Conservation (phyloP, 1,140 invertebrate genomes). For the Venustaconcha ellipsiformis region DNA sequence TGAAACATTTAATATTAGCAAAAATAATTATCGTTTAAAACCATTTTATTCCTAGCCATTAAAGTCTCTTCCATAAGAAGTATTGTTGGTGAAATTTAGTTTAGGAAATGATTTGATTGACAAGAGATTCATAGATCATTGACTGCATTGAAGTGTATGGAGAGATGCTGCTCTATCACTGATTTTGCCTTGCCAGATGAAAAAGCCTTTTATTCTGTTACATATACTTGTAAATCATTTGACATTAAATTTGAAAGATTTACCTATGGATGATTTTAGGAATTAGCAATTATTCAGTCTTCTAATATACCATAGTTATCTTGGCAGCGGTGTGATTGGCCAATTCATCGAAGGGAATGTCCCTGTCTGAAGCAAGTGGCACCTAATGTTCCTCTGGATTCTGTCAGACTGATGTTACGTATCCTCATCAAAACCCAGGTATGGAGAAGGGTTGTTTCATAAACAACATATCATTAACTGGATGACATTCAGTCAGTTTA, state of each 20-base stretch:
- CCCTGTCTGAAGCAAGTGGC: constrained; percentile 20
- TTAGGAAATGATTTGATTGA: no score
- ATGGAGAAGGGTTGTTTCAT: no score
- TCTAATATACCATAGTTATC: background rate
- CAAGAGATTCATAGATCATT: no score
- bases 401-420: constrained; percentile 19
- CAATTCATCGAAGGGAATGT: constrained; percentile 20
- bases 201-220: background rate
- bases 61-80: no score
- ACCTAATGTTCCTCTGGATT: constrained; percentile 21
- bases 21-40: no score
- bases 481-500: no score
- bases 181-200: background rate
- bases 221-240: background rate
- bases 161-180: background rate
- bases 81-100: no score
- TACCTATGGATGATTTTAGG: background rate
- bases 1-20: no score
- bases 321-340: constrained; percentile 26
- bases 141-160: background rate
- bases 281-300: background rate
- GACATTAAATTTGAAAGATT: background rate
- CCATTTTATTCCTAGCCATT: no score
- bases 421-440: constrained; percentile 1
- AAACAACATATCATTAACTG: no score